These are phyloP conservation scores for Poecilia gillii DNA, from an alignment of 2,797 vertebrate species.

Conservation along the genomic window DNA sequence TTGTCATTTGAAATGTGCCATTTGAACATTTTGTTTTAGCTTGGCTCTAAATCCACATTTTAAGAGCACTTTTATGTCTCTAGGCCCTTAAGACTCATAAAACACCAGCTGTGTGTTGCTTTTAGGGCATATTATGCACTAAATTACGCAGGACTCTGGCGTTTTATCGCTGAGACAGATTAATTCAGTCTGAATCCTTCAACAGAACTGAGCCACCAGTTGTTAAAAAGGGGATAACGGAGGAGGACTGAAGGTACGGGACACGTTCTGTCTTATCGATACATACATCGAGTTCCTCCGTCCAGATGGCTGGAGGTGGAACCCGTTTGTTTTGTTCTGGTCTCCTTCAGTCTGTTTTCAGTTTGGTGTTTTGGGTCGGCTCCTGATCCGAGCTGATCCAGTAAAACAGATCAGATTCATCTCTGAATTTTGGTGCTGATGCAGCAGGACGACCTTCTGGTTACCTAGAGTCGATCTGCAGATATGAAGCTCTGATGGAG, in stretches of 20 bases:
- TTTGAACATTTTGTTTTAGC: background rate
- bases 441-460: background rate
- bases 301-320: conserved; percentile 3
- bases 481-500: background rate
- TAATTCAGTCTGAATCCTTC: background rate
- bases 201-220: conserved; percentile 1
- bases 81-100: background rate
- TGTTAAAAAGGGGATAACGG: conserved; percentile 8
- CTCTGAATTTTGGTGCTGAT: background rate
- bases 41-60: background rate
- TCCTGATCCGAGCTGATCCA: background rate
- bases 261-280: conserved; percentile 4
- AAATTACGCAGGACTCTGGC: background rate
- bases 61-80: background rate
- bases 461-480: background rate
- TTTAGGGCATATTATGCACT: background rate
- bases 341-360: background rate
- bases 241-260: background rate
- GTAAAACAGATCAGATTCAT: background rate
- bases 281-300: conserved; percentile 4
- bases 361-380: background rate
- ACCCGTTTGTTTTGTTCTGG: background rate
- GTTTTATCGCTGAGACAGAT: too few relatives aligned
- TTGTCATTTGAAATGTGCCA: background rate
- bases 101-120: background rate